Evolutionary conservation across 2,888 invertebrate species (phyloP).

Genomic region (Noctua janthina): DNA sequence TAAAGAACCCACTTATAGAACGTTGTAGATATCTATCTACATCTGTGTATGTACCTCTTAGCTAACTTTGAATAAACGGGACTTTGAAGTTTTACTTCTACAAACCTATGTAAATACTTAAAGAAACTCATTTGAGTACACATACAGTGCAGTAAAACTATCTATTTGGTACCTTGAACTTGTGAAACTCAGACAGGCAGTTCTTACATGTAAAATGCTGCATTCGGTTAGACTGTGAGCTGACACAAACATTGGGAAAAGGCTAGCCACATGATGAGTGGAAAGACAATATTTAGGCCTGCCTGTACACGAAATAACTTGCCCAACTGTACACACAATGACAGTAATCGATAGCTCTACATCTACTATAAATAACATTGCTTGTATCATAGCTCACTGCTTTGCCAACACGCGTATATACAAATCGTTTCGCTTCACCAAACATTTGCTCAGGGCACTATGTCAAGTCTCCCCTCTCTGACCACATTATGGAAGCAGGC

Average conservation of each 20-base stretch:
- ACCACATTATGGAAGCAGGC: constrained; percentile 12
- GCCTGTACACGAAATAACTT: no score
- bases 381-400: constrained; percentile 2
- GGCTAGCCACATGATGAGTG: background rate
- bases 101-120: no score
- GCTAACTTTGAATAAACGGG: background rate
- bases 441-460: constrained; percentile 30
- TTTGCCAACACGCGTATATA: constrained; percentile 4
- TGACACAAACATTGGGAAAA: background rate
- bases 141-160: background rate
- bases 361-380: constrained; percentile 2
- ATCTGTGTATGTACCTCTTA: background rate
- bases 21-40: background rate
- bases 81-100: no score
- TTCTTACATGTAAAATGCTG: background rate
- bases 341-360: background rate
- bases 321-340: background rate
- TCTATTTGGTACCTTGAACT: background rate
- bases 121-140: background rate
- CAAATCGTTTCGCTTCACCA: constrained; percentile 26
- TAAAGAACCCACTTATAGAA: background rate
- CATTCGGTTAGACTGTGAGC: background rate
- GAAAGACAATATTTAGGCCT: background rate
- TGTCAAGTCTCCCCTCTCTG: constrained; percentile 6
- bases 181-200: background rate